A percentile compares a stretch with the other conserved stretches of the same genome.
phyloP scores from a whole-genome alignment of 2,113 vertebrate species.

The Toxostoma redivivum region DNA sequence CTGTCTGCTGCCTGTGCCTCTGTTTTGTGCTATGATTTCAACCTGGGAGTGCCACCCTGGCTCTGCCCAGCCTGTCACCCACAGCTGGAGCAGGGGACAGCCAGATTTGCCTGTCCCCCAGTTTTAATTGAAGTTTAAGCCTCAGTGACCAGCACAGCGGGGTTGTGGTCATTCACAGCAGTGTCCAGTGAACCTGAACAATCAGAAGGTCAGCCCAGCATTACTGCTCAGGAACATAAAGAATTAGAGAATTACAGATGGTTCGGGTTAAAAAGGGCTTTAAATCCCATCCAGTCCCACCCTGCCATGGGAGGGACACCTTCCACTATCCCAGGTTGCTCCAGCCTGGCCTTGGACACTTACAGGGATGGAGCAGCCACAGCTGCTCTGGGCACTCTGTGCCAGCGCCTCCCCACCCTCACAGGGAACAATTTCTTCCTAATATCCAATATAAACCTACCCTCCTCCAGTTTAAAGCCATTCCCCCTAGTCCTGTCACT shows the following conservation, averaged over 20 bases:
- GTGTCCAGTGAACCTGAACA: background rate
- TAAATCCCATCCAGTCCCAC: rapidly evolving
- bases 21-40: background rate
- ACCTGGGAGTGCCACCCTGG: rapidly evolving
- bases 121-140: background rate
- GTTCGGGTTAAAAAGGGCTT: background rate
- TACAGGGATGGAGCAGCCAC: background rate
- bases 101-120: background rate
- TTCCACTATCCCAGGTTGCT: rapidly evolving
- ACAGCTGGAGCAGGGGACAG: background rate
- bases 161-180: background rate
- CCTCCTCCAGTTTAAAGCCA: background rate
- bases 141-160: rapidly evolving
- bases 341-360: background rate
- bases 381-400: background rate
- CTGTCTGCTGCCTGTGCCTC: background rate
- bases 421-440: background rate
- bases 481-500: background rate
- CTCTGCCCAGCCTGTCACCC: background rate
- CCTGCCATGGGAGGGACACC: background rate
- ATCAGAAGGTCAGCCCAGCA: background rate
- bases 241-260: background rate
- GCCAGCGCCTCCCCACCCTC: background rate
- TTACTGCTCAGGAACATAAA: rapidly evolving
- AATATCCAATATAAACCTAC: background rate